Percentiles rank a stretch among this genome's conserved stretches.
Conservation (phyloP, 2,797 vertebrate species). For the Gobio occitaniae region DNA sequence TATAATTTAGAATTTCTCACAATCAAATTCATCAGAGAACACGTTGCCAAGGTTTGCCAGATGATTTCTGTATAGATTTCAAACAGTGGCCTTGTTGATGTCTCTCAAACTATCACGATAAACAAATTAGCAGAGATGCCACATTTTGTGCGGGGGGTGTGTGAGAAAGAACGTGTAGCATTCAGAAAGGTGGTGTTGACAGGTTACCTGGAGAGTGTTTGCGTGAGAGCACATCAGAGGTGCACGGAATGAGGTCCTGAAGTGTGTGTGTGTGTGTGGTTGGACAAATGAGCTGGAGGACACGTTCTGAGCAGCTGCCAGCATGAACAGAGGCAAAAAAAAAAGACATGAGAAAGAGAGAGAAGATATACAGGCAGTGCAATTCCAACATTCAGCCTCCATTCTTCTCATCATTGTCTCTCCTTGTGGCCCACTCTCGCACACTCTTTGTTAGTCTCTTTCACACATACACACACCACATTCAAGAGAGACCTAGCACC, state of each 20-base stretch:
- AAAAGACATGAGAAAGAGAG: conserved; percentile 3
- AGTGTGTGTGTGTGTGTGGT: conserved; percentile 2
- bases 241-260: background rate
- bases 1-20: background rate
- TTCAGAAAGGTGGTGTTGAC: background rate
- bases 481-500: background rate
- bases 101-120: conserved; percentile 9
- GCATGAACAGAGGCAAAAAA: conserved; percentile 14
- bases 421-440: background rate
- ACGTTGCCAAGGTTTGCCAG: background rate
- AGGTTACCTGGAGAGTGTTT: conserved; percentile 17
- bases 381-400: background rate
- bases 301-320: conserved; percentile 37
- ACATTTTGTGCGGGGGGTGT: conserved; percentile 9
- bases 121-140: conserved; percentile 16
- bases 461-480: conserved; percentile 21
- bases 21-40: background rate
- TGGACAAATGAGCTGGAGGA: conserved; percentile 28
- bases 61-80: conserved; percentile 4
- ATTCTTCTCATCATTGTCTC: conserved; percentile 22
- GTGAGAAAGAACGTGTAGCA: background rate
- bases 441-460: conserved; percentile 4
- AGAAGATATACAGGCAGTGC: background rate
- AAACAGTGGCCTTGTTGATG: background rate
- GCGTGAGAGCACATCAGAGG: background rate